Base-by-base conservation (phyloP, 2,797 vertebrate species). In the Alcedo atthis region DNA sequence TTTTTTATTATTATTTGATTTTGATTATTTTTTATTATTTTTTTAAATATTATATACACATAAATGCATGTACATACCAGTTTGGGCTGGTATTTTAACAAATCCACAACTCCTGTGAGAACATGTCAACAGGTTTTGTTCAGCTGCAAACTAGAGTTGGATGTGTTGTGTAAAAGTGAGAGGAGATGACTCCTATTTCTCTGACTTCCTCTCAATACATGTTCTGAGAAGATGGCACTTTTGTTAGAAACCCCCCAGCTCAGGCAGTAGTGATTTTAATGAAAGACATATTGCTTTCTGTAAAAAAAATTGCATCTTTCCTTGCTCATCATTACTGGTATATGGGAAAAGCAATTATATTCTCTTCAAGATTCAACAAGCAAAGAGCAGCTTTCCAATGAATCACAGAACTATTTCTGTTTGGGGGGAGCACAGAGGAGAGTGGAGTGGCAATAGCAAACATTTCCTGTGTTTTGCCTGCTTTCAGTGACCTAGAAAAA, bases 401-500 rank as follows among this genome's bases (percentile, higher is more conserved):
- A 84, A 82, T 92, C 83, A 93, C 75, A 66, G 63, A 77, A 68
- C 86, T 87, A 48, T 78, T 83, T 76, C 26, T 28, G 66, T 61
- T 59, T 85, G 69, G 5, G 28, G 85, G 33, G 58, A 80, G 78
- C 58, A 54, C 30, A 69, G 19, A 28, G 32, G 45, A 73, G 71
- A 83, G 25, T 25, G 35, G 26, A 83, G 43, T 33, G 42, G 84
- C 73, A 93, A 85, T 15, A 89, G 90, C 93, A 96, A 94, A 86
- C 49, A 69, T 69, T 88, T 86, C n/a, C 51, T 75, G 25, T 83
- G 70, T 90, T 95, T 95, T 84, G 59, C 81, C 37, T 70, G 70
- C 82, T 94, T 94, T 87, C 62, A 74, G 73, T 95, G 95, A 95
- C 92, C 91, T 91, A 95, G 93, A 94, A 91, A 91, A 96, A 90